A percentile compares a stretch with the other conserved stretches of the same genome.
Conservation (phyloP, 2,797 vertebrate species). For the Scomberomorus guttatus region DNA sequence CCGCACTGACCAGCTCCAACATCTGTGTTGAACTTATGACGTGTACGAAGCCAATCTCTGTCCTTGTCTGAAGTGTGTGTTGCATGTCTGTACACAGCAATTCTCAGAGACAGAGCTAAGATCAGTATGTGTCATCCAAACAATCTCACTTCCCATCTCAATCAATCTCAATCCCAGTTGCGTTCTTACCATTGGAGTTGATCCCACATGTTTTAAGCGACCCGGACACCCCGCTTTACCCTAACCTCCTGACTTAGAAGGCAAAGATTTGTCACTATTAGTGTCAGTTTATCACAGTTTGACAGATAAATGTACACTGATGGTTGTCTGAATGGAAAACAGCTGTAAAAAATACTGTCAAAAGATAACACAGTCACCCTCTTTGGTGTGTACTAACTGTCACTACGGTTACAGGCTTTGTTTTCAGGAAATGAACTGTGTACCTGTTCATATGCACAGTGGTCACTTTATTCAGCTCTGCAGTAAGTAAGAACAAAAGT, state of each 20-base stretch:
- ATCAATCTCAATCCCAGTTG: too few relatives aligned
- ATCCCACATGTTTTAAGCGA: constrained; percentile 3
- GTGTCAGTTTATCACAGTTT: constrained; percentile 13
- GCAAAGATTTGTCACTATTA: neutral
- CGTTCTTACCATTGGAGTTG: neutral
- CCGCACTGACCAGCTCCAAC: too few relatives aligned
- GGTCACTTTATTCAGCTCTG: constrained; percentile 4
- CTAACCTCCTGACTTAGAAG: neutral
- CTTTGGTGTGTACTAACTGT: neutral
- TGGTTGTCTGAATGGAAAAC: neutral
- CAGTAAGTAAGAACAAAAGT: neutral
- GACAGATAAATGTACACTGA: neutral
- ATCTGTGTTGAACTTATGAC: too few relatives aligned
- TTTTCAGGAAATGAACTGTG: neutral
- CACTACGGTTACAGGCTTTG: neutral
- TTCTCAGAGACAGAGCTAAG: too few relatives aligned
- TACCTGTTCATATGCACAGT: neutral
- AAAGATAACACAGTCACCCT: neutral
- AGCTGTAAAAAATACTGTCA: constrained; percentile 4
- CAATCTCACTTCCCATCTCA: too few relatives aligned
- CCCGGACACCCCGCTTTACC: neutral
- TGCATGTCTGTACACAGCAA: too few relatives aligned
- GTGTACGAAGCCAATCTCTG: too few relatives aligned
- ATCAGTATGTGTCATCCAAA: neutral
- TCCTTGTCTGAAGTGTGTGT: too few relatives aligned